Percentiles rank a stretch among this genome's conserved stretches.
phyloP scores from a whole-genome alignment of 2,113 vertebrate genomes.

The Chrysemys picta region DNA sequence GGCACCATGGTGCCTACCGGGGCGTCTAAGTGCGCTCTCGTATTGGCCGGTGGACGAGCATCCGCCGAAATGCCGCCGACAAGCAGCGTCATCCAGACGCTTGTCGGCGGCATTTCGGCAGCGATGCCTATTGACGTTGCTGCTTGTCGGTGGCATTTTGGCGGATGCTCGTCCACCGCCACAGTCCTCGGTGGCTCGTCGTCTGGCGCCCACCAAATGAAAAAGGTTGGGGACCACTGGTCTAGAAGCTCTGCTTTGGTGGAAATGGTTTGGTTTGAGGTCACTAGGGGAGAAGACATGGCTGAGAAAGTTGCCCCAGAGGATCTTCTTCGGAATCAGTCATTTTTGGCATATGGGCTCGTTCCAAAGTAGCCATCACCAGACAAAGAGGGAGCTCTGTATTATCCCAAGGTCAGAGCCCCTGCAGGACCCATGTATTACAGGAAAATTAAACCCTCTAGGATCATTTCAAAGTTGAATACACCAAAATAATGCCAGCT shows the following conservation, averaged over 20 bases:
- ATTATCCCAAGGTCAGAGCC: not conserved
- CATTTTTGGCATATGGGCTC: not conserved
- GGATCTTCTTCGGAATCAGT: not conserved
- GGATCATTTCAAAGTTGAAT: not conserved
- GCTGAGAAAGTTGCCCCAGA: fast-evolving
- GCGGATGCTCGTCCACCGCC: too few relatives aligned
- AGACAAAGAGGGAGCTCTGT: not conserved
- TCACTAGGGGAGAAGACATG: not conserved
- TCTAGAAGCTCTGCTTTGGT: not conserved
- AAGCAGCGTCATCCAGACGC: too few relatives aligned
- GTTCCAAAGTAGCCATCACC: not conserved
- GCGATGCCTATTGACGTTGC: too few relatives aligned
- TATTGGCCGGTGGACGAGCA: too few relatives aligned
- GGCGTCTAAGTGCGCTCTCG: too few relatives aligned
- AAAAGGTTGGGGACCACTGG: too few relatives aligned
- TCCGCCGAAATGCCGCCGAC: too few relatives aligned
- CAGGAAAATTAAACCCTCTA: not conserved
- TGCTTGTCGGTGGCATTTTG: too few relatives aligned
- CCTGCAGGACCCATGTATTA: not conserved
- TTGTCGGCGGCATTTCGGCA: too few relatives aligned
- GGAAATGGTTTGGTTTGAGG: not conserved
- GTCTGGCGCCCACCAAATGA: too few relatives aligned
- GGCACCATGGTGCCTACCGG: too few relatives aligned
- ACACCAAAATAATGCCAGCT: fast-evolving
- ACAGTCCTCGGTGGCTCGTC: too few relatives aligned